A percentile compares a stretch with the other conserved stretches of the same genome.
Conservation (phyloP, 2,113 vertebrate genomes). For the Desmodus rotundus region DNA sequence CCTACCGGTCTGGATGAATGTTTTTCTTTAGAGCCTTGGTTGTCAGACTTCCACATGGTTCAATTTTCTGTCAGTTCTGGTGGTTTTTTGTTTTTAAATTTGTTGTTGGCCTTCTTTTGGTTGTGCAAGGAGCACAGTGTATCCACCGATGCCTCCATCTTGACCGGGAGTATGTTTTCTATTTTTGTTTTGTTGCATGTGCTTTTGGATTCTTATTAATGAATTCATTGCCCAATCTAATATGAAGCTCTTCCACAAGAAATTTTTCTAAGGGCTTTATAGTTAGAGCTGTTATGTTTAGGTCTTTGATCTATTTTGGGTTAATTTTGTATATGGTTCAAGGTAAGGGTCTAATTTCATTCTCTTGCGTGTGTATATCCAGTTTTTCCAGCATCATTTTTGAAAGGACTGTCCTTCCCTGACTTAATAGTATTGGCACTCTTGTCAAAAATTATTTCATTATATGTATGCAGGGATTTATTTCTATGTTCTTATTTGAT, state of each 20-base stretch:
- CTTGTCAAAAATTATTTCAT: neutral
- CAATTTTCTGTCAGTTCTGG: too few relatives aligned
- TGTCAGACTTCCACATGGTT: too few relatives aligned
- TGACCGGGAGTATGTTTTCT: neutral
- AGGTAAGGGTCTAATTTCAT: neutral
- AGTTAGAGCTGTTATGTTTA: neutral
- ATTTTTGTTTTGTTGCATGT: neutral
- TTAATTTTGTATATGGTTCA: neutral
- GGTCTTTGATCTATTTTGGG: neutral
- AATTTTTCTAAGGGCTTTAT: neutral
- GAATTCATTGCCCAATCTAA: neutral
- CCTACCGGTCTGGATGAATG: too few relatives aligned
- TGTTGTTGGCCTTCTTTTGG: too few relatives aligned
- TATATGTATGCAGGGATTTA: neutral
- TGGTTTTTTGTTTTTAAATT: too few relatives aligned
- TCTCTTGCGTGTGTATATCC: neutral
- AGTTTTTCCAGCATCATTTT: neutral
- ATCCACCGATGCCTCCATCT: too few relatives aligned
- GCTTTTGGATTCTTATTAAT: neutral
- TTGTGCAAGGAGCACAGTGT: too few relatives aligned
- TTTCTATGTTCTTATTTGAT: neutral
- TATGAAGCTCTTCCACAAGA: neutral
- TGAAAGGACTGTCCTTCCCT: neutral
- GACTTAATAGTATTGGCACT: neutral
- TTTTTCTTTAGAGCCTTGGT: too few relatives aligned